Evolutionary conservation across 2,797 vertebrate species (phyloP), one percentile per base, ranked within the genome.

Genomic region (Parauchenoglanis punctatus): DNA sequence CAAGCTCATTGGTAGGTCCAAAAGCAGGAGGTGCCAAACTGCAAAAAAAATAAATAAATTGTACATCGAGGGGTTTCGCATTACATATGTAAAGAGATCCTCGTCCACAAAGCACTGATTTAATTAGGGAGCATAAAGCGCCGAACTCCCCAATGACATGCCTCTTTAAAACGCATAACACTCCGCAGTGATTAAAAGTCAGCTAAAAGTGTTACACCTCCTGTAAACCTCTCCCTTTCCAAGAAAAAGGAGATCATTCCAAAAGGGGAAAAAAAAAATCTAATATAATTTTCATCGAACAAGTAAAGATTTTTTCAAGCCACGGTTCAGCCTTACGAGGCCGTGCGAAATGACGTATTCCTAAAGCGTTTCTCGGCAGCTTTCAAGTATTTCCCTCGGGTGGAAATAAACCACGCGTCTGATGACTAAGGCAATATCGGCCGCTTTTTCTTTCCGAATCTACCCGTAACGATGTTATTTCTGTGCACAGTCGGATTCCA

Each of bases 341-440:
- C 17, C 15, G 76, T 18, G 40, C 25, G 65, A 72, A 85, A 49
- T 82, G 87, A 75, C 35, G 83, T 15, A 23, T 40, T 20, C 13
- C 28, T 54, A 56, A 63, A 75, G 31, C 70, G 75, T n/a, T 54
- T 85, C 72, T 63, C 85, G 23, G 20, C 68, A 89, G 85, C 58
- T 31, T 63, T 80, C 28, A 18, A 20, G 25, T 70, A 85, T 88
- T 83, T 88, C 72, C 83, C 83, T 54, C 3, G 85, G 75, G 87
- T 84, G 80, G 70, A 86, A 87, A 87, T 89, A 90, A 90, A 91
- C 90, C 93, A 93, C 91, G 87, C 90, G 93, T 93, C 95, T 94
- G 92, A 95, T 94, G 94, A 94, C 92, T 93, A 92, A 93, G 89
- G 92, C 92, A 93, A 93, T 94, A 94, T 92, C 78, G 88, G 86